phyloP scores from a whole-genome alignment of 2,113 vertebrate species.

The Trogon surrucura region DNA sequence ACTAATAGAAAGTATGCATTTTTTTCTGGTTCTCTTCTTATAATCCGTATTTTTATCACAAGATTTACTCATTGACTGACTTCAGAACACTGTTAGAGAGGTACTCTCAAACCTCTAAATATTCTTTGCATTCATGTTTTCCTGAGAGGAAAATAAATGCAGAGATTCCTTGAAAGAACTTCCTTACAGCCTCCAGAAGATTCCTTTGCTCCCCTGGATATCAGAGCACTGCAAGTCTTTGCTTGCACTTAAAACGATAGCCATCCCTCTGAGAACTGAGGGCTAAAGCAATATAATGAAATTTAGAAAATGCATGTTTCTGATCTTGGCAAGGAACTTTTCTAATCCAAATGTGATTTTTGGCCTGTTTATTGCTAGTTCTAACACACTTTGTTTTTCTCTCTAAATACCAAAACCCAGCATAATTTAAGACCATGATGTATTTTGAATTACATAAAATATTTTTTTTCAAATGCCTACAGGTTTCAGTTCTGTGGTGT shows the following conservation, averaged over 20 bases:
- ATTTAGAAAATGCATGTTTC: background rate
- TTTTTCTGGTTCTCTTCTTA: background rate
- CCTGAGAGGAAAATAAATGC: background rate
- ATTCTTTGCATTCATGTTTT: background rate
- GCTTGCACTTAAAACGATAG: background rate
- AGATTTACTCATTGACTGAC: background rate
- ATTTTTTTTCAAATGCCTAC: constrained; percentile 8
- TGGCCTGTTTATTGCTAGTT: constrained; percentile 3
- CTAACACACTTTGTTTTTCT: background rate
- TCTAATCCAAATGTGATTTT: background rate
- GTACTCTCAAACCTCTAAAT: background rate
- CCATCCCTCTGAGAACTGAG: background rate
- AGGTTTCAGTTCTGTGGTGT: background rate
- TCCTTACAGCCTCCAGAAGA: background rate
- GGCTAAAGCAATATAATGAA: background rate
- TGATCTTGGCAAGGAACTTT: background rate
- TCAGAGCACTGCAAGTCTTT: background rate
- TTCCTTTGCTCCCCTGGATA: background rate
- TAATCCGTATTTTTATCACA: background rate
- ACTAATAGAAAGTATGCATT: background rate
- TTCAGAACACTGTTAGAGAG: background rate
- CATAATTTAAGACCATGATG: constrained; percentile 20
- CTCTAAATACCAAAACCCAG: background rate
- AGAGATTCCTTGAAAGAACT: background rate
- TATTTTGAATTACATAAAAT: background rate